Evolutionary conservation across 2,888 invertebrate species (phyloP).

Genomic region (Melanotus villosus): DNA sequence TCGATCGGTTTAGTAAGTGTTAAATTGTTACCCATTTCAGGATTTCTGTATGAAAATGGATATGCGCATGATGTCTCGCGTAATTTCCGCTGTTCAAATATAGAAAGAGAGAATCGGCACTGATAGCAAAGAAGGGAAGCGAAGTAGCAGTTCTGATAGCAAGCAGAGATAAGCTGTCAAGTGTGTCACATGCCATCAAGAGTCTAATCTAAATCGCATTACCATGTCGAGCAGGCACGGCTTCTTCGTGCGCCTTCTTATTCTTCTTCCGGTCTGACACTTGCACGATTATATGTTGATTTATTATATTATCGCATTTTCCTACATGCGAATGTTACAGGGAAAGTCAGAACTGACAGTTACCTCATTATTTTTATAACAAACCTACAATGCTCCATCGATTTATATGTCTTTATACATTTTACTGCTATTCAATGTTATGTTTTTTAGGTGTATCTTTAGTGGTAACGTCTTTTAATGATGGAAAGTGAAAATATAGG

Average conservation of each 20-base stretch:
- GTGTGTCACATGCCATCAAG: conserved; percentile 64
- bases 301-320: conserved; percentile 61
- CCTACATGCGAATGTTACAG: conserved; percentile 49
- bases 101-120: conserved; percentile 45
- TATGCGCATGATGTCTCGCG: conserved; percentile 40
- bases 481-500: too few relatives aligned
- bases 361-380: conserved; percentile 48
- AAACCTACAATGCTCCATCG: conserved; percentile 42
- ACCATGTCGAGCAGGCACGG: conserved; percentile 53
- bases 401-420: conserved; percentile 37
- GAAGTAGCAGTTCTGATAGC: conserved; percentile 58
- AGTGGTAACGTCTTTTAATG: too few relatives aligned
- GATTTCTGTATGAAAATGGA: conserved; percentile 27
- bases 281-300: conserved; percentile 62
- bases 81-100: conserved; percentile 48
- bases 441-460: too few relatives aligned
- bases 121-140: conserved; percentile 51
- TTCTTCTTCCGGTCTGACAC: conserved; percentile 57
- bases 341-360: conserved; percentile 47
- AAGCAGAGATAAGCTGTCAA: conserved; percentile 62
- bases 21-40: conserved; percentile 23
- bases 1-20: background rate
- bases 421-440: conserved; percentile 29
- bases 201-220: conserved; percentile 67
- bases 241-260: conserved; percentile 53